Base-by-base conservation (phyloP, 2,113 vertebrate species). In the Hipposideros armiger region DNA sequence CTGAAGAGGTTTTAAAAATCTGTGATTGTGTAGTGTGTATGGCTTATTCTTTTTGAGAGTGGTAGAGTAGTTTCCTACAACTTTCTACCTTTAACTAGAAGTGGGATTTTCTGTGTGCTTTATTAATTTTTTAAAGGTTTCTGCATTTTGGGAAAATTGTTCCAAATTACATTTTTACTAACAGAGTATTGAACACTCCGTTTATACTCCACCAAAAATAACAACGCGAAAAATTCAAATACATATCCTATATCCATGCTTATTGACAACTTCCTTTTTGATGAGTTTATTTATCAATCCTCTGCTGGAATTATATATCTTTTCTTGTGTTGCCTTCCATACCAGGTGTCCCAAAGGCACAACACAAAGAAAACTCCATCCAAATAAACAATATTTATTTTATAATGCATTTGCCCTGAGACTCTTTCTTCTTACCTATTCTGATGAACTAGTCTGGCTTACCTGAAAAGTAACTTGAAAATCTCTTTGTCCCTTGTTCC, bases 151-250 rank as follows among this genome's bases (percentile, higher is more conserved):
- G 22, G 80, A 87, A 82, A 56, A 62, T 60, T 69, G 4, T 84
- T 89, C 14, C 42, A 72, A 67, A 50, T 91, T 52, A 52, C 15
- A 60, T 91, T 73, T 91, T 95, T 20, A 66, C 28, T n/a, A 67
- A 45, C 4, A 5, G 56, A 28, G 26, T 73, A 73, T 28, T 80
- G 17, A 84, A 58, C 84, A 42, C 16, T 94, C 32, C 28, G 15
- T 69, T 62, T 89, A 74, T 69, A 45, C 17, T 77, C 30, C 11
- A 70, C 9, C 78, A 74, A 69, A 95, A 94, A 82, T 72, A 83
- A 74, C 47, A 86, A 5, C 28, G 74, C 5, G 45, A 30, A 62
- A 69, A 32, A 85, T 81, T 89, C 52, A 67, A 62, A 56, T 74
- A 28, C 1, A 4, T 32, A 54, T 67, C 20, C 17, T 50, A 60